phyloP scores from a whole-genome alignment of 2,888 invertebrate genomes.

The Acrobasis repandana region DNA sequence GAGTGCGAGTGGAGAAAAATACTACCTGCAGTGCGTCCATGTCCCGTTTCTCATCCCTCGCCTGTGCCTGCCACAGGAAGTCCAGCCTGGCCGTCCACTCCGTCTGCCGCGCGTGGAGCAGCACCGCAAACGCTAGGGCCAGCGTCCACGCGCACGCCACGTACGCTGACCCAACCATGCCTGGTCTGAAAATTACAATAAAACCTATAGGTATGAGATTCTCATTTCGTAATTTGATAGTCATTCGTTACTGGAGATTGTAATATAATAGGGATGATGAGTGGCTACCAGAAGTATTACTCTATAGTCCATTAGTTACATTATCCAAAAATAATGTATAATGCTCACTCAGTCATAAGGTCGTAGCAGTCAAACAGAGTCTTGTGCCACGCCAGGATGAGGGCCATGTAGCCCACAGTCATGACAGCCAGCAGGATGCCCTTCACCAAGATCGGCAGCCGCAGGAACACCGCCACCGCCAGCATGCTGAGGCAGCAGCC shows the following conservation, averaged over 20 bases:
- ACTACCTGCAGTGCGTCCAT: slow-evolving; percentile 92
- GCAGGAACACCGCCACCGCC: slow-evolving; percentile 92
- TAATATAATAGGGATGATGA: too few species aligned
- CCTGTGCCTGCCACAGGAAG: slow-evolving; percentile 93
- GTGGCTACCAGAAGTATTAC: too few species aligned
- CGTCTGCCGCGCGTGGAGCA: slow-evolving; percentile 92
- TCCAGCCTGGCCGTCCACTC: slow-evolving; percentile 95
- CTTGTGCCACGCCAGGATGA: slow-evolving; percentile 91
- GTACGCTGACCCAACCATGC: slow-evolving; percentile 88
- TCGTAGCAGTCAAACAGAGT: slow-evolving; percentile 93
- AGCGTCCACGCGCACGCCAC: slow-evolving; percentile 90
- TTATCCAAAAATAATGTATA: too few species aligned
- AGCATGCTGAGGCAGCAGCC: slow-evolving; percentile 93
- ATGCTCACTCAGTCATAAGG: slow-evolving; percentile 86
- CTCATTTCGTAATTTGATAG: too few species aligned
- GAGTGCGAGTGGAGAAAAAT: background rate
- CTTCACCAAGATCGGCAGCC: slow-evolving; percentile 92
- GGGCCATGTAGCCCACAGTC: slow-evolving; percentile 90
- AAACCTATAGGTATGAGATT: too few species aligned
- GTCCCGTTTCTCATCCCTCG: slow-evolving; percentile 94
- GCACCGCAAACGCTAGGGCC: slow-evolving; percentile 91
- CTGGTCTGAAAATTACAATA: slow-evolving; percentile 46
- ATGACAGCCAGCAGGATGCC: slow-evolving; percentile 89
- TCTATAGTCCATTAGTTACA: too few species aligned
- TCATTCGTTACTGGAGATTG: too few species aligned